Base-by-base conservation (phyloP, 2,888 invertebrate species). In the Leistus spinibarbis region DNA sequence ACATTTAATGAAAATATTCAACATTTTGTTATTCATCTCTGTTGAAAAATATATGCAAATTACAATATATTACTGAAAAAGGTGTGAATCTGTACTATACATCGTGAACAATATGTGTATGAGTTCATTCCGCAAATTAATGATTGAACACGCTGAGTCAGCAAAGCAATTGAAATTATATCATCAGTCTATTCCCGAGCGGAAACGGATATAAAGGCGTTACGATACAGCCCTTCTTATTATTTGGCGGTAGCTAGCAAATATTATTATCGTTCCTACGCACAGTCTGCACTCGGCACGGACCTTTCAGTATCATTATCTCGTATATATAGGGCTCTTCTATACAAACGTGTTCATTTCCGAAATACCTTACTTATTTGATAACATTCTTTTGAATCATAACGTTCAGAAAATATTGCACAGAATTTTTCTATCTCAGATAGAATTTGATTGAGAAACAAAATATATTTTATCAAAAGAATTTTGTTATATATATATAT, bases 141-240 rank as follows among this genome's bases (percentile, higher is more conserved):
- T 62, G 69, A 69, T 69, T 27, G 24, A 65, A 56, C 27, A 56
- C 27, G 22, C 56, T 72, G 72, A 72, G 57, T 72, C 72, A 72
- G 65, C 72, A 67, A n/a, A 56, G 72, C 72, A 72, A 72, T 65
- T 57, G 72, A 40, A 72, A 65, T 72, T 72, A 72, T 66, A 72
- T 66, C 72, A 72, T 72, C 72, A 27, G 24, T 23, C 64, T 3
- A 64, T 24, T 24, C 64, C 19, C 3, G 57, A 72, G 40, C 66
- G 60, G 72, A 65, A 72, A 72, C 64, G 57, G 19, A 72, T 69
- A 27, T 27, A 72, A 66, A 40, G 66, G 57, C 57, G 64, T 65
- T 65, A 9, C 57, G 5, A 10, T 57, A 40, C 66, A 24, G 54
- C 72, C 57, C 65, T 16, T 40, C 40, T 40, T 40, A 40, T 40